Evolutionary conservation across 1,140 invertebrate genomes (phyloP), one percentile per base, ranked within the genome.

Genomic region (Lutraria rhynchaena): DNA sequence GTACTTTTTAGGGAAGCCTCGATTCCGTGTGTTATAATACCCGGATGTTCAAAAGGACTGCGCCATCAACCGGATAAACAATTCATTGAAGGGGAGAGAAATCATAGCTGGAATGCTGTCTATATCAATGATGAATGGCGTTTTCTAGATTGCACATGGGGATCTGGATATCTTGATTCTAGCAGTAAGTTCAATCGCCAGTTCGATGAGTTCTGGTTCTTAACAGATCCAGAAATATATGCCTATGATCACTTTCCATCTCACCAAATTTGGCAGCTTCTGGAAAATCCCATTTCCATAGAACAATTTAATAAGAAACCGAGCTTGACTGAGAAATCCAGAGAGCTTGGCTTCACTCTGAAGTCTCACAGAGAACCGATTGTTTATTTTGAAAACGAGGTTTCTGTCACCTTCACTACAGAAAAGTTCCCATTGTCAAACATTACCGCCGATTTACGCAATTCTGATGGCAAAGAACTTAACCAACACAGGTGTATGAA

Each of bases 231-330:
- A 5, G 91, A 93, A 35, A 85, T 91, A 11, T 84, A 93, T 61
- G 91, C 93, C 29, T 92, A 89, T 83, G 90, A 92, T 9, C 93
- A 94, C 86, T 93, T 92, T 84, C 93, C 93, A 13, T n/a, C 57
- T 0, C 78, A 81, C 51, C 55, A 51, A 51, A 63, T 37, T 35
- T 81, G 78, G 78, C 78, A 81, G 9, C 92, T 92, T 77, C 44
- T 84, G 19, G 82, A 81, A 4, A 22, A 65, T 2, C 78, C 78
- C 7, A 73, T 81, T 35, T 55, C 37, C 24, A 81, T 81, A 22
- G 60, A 81, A 2, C 69, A 81, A 33, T 81, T 73, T 22, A 81
- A 81, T 31, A 73, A 81, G 49, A 81, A 81, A 33, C 78, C 78
- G 15, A 51, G 69, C 41, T 65, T 81, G 17, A 81, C 78, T 3